Evolutionary conservation across 37 sponge, comb jelly and placozoan species (phyloP), one percentile per base, ranked within the genome.

Genomic region (Geodia barretti): DNA sequence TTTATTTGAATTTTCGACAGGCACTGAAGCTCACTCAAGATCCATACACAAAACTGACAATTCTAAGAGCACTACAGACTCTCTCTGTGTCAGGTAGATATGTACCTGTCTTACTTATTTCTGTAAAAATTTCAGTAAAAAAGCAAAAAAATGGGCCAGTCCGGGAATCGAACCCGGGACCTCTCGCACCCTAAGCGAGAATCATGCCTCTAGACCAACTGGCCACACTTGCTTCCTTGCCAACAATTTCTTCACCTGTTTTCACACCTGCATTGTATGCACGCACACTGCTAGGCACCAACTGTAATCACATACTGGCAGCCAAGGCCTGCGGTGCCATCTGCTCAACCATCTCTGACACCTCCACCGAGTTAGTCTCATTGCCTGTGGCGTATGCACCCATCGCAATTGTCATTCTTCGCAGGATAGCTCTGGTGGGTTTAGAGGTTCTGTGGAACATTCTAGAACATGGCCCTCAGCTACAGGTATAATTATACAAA

Each of bases 381-480:
- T n/a, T n/a, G n/a, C n/a, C n/a, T n/a, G n/a, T n/a, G n/a, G n/a
- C n/a, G n/a, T n/a, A n/a, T n/a, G n/a, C n/a, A n/a, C n/a, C n/a
- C n/a, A n/a, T n/a, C n/a, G 14, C 54, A 47, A 47, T 47, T 47
- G n/a, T 31, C 32, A 41, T 28, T 32, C 35, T 35, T 26, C 35
- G 11, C 54, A 94, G 88, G 39, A 39, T 79, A 8, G 33, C 70
- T 17, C 83, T 84, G 30, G 26, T 68, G 26, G 68, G 77, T 38
- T 23, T 84, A 32, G 91, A 95, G 35, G 77, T 90, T 7, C 69
- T 95, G 42, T 95, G 96, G 96, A 95, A 95, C 59, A 62, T 95
- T 2, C 77, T 92, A 25, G 94, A 95, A 77, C 59, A 90, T 70
- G 96, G 96, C 20, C 70, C 88, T 7, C 80, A 76, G 73, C 34